Evolutionary conservation across 2,888 invertebrate species (phyloP).

Genomic region (Patella caerulea): DNA sequence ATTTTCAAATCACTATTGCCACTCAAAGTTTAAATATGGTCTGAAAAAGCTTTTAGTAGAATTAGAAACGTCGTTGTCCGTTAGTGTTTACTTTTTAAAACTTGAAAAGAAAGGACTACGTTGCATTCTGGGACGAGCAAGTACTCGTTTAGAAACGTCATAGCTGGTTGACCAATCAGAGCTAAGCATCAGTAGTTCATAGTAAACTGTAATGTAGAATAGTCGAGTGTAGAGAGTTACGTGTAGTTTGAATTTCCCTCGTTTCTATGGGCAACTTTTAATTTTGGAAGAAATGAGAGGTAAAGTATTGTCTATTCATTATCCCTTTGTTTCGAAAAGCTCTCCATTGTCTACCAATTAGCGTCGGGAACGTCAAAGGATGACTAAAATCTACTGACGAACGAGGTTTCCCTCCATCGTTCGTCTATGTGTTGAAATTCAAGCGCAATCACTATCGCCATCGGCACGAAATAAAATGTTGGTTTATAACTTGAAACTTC

Average conservation of each 20-base stretch:
- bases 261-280: constrained; percentile 8
- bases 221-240: not conserved
- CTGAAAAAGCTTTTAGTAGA: not conserved
- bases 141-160: constrained; percentile 20
- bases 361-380: constrained; percentile 37
- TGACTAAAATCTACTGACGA: too few species aligned
- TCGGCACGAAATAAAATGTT: too few species aligned
- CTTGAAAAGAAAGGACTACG: constrained; percentile 1
- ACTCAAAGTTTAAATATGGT: too few species aligned
- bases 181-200: constrained; percentile 2
- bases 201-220: constrained; percentile 7
- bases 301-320: constrained; percentile 7
- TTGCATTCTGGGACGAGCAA: not conserved
- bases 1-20: too few species aligned
- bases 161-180: constrained; percentile 12
- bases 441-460: too few species aligned
- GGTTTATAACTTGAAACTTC: too few species aligned
- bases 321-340: constrained; percentile 53
- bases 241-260: not conserved
- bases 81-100: constrained; percentile 8
- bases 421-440: too few species aligned
- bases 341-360: constrained; percentile 45
- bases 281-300: constrained; percentile 13
- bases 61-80: not conserved
- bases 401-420: too few species aligned